A percentile compares a stretch with the other conserved stretches of the same genome.
phyloP scores from a whole-genome alignment of 2,113 vertebrate genomes.

The Trogon melanurus region DNA sequence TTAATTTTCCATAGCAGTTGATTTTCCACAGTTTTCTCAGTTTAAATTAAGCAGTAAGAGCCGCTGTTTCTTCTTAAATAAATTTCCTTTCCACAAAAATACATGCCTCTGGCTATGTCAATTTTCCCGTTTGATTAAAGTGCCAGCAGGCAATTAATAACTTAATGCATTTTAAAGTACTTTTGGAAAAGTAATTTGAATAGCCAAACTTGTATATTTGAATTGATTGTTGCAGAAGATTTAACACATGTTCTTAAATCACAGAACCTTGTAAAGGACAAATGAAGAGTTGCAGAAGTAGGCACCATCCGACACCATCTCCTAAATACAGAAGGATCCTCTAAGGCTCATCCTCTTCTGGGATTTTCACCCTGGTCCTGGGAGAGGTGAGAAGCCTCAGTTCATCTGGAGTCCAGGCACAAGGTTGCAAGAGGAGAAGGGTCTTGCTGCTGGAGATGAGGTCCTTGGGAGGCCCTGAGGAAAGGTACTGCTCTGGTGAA shows the following conservation, averaged over 20 bases:
- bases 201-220: constrained; percentile 83
- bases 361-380: not conserved
- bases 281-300: constrained; percentile 53
- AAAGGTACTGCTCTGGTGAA: not conserved
- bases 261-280: constrained; percentile 77
- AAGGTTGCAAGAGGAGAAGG: not conserved
- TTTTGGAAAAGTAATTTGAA: constrained; percentile 88
- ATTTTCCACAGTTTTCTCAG: constrained; percentile 87
- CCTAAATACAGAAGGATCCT: not conserved
- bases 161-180: constrained; percentile 91
- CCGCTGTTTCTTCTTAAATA: constrained; percentile 86
- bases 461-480: not conserved
- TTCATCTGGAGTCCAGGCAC: not conserved
- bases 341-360: not conserved
- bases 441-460: not conserved
- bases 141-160: constrained; percentile 89
- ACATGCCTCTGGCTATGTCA: constrained; percentile 86
- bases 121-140: constrained; percentile 88
- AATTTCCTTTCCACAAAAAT: constrained; percentile 87
- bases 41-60: constrained; percentile 89
- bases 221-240: constrained; percentile 83
- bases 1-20: constrained; percentile 87
- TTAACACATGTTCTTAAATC: constrained; percentile 77
- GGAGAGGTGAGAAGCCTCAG: not conserved
- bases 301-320: not conserved